phyloP scores from a whole-genome alignment of 2,888 invertebrate genomes.

The Neoaliturus tenellus region DNA sequence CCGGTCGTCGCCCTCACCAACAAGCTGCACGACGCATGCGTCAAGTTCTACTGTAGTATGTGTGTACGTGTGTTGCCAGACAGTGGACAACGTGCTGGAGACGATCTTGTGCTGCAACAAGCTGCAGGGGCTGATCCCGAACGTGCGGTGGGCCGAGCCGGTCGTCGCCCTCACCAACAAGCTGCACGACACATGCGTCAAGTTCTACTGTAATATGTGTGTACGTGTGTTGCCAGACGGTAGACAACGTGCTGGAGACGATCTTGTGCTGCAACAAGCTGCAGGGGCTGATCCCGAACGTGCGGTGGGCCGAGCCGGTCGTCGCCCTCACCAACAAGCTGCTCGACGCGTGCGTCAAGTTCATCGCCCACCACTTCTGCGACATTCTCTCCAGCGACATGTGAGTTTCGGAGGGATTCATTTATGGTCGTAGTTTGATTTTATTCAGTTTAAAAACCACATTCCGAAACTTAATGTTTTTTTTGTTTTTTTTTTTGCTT shows the following conservation, averaged over 20 bases:
- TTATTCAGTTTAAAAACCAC: no score
- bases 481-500: no score
- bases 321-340: conserved; percentile 87
- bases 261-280: conserved; percentile 90
- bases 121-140: conserved; percentile 84
- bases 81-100: conserved; percentile 87
- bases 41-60: no score
- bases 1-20: conserved; percentile 86
- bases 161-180: conserved; percentile 87
- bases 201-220: no score
- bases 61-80: no score
- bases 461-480: no score
- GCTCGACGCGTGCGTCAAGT: conserved; percentile 87
- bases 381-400: conserved; percentile 81
- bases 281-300: conserved; percentile 84
- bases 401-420: no score
- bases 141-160: conserved; percentile 89
- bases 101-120: conserved; percentile 91
- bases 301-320: conserved; percentile 90
- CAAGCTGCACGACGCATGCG: conserved; percentile 87
- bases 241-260: conserved; percentile 88
- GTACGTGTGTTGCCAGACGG: no score
- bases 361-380: conserved; percentile 85
- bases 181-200: conserved; percentile 87
- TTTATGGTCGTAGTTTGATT: no score